Evolutionary conservation across 2,113 vertebrate genomes (phyloP).

Genomic region (Ardeotis arabs): DNA sequence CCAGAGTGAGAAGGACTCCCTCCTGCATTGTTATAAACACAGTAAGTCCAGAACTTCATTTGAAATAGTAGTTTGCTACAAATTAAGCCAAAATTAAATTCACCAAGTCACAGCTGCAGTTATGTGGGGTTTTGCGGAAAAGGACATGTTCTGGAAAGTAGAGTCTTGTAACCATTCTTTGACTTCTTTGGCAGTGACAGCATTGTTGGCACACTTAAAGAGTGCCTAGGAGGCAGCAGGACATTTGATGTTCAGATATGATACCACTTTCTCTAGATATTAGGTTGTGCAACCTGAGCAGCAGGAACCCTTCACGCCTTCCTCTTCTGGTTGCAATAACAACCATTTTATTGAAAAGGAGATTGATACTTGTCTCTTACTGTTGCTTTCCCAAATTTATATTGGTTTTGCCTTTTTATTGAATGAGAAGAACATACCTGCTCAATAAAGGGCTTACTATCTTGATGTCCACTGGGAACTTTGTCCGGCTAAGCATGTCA

Average conservation of each 20-base stretch:
- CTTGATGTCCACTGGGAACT: not conserved
- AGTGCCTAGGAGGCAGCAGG: not conserved
- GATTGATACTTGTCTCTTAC: not conserved
- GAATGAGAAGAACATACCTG: not conserved
- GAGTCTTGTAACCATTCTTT: not conserved
- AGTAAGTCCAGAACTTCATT: not conserved
- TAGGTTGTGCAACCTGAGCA: not conserved
- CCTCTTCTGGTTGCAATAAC: not conserved
- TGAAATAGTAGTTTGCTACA: not conserved
- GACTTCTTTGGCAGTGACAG: not conserved
- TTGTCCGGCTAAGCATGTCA: not conserved
- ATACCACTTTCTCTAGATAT: not conserved
- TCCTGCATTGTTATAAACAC: not conserved
- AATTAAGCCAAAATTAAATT: constrained; percentile 3
- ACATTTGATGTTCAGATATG: not conserved
- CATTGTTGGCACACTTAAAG: not conserved
- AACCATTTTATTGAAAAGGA: not conserved
- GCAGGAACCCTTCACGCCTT: not conserved
- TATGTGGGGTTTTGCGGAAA: not conserved
- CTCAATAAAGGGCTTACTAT: not conserved
- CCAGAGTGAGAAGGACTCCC: not conserved
- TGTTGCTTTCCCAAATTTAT: not conserved
- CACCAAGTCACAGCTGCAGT: not conserved
- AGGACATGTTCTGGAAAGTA: not conserved
- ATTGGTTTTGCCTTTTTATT: not conserved